These are phyloP conservation scores for Gymnosoma rotundatum DNA, from an alignment of 2,888 invertebrate genomes.

Conservation along the genomic window DNA sequence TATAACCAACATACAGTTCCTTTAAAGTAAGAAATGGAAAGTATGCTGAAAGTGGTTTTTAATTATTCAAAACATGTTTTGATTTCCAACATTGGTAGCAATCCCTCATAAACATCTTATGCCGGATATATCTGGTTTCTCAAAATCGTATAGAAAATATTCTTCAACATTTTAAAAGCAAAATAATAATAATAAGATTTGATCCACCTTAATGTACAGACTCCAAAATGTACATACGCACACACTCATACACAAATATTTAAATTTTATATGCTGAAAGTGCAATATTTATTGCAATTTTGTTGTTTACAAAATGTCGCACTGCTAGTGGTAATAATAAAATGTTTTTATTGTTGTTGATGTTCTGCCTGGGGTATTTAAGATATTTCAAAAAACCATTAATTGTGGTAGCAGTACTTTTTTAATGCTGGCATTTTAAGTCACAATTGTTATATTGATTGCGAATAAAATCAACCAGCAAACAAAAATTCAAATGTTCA, in stretches of 20 bases:
- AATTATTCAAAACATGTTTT: too few relatives aligned
- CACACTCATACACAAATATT: neutral
- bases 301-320: conserved; percentile 62
- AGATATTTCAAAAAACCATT: conserved; percentile 47
- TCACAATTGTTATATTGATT: conserved; percentile 63
- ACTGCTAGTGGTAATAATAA: conserved; percentile 57
- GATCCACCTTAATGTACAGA: too few relatives aligned
- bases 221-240: neutral
- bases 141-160: too few relatives aligned
- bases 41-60: too few relatives aligned
- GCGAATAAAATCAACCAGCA: conserved; percentile 59
- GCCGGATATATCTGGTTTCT: too few relatives aligned
- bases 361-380: conserved; percentile 52
- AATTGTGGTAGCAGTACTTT: conserved; percentile 56
- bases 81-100: too few relatives aligned
- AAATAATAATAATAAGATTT: too few relatives aligned
- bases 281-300: conserved; percentile 52
- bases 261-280: conserved; percentile 48
- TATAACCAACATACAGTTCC: too few relatives aligned
- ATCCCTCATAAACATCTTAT: too few relatives aligned
- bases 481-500: neutral
- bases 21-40: too few relatives aligned
- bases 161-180: too few relatives aligned
- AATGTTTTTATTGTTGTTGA: conserved; percentile 3
- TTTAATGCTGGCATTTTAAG: conserved; percentile 33